Conservation (phyloP, 2,888 invertebrate species). For the Smittia sp. region DNA sequence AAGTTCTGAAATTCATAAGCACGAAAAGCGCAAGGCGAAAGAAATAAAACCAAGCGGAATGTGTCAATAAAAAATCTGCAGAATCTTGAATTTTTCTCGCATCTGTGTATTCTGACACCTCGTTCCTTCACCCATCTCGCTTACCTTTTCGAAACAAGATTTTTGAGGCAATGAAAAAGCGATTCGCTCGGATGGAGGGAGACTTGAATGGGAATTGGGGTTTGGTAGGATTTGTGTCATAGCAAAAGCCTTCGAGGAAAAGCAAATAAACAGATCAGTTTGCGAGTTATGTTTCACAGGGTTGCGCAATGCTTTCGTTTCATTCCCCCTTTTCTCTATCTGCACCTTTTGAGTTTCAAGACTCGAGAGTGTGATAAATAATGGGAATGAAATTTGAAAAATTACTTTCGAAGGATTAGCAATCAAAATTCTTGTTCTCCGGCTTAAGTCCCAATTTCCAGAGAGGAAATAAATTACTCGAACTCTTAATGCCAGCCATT, state of each 20-base stretch:
- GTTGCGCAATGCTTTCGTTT: neutral
- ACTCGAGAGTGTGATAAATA: no score
- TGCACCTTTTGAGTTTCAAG: neutral
- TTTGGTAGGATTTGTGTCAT: constrained; percentile 5
- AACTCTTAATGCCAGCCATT: constrained; percentile 8
- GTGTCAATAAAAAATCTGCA: constrained; percentile 12
- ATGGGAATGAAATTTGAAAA: neutral
- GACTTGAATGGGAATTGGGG: neutral
- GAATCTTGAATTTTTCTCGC: neutral
- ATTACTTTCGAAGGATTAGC: constrained; percentile 15
- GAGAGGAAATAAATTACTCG: constrained; percentile 4
- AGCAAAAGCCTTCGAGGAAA: constrained; percentile 8
- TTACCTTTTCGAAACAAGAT: neutral
- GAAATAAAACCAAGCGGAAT: constrained; percentile 9
- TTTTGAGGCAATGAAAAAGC: neutral
- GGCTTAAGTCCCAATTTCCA: neutral
- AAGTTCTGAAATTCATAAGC: neutral
- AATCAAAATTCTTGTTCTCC: neutral
- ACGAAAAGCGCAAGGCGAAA: neutral
- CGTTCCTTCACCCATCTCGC: neutral
- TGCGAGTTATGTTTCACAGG: neutral
- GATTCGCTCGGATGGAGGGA: neutral
- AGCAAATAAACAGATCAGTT: constrained; percentile 23
- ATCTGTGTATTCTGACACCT: constrained; percentile 21
- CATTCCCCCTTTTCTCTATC: neutral